Evolutionary conservation across 37 sponge, comb jelly and placozoan genomes (phyloP), one percentile per base, ranked within the genome.

Genomic region (Cladorhizidae sp.): DNA sequence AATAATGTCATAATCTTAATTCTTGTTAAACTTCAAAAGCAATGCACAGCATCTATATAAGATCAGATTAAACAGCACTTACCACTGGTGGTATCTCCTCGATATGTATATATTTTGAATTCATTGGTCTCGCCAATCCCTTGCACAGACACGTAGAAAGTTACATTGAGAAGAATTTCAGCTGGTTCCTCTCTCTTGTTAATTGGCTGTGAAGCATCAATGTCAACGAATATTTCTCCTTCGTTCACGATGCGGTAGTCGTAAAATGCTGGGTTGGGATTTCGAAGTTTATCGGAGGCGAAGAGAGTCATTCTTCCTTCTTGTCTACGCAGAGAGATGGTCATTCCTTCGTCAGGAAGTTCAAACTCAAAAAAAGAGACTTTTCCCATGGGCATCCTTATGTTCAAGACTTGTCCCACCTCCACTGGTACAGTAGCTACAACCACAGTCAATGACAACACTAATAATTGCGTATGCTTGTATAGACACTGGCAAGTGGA

Each of bases 221-320:
- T 29, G 56, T 42, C 45, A 35, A 77, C 22, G 50, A 40, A 77
- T 22, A 64, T 23, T 33, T 61, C 74, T 31, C 72, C 74, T 41
- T 67, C 52, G 29, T 78, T 64, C 1, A 72, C 86, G 2, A 78
- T 23, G 22, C 72, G 52, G 32, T 78, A 38, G 33, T 78, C 79
- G 40, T 85, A 72, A 11, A 85, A 42, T 18, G 86, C 79, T 41
- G 78, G 58, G 63, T 78, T 85, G 26, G 86, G 86, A 40, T 78
- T 85, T 42, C 31, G 63, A 1, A 85, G 42, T 45, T 56, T 61
- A 35, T 29, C 63, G 8, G 79, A 78, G 37, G 64, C 86, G 29
- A 78, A 78, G n/a, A 78, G 39, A 9, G 35, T 45, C 7, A 28
- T 50, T 12, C 79, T 51, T 32, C 78, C 86, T 29, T 56, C 32